Evolutionary conservation across 2,113 vertebrate species (phyloP).

Genomic region (Tachuris rubrigastra): DNA sequence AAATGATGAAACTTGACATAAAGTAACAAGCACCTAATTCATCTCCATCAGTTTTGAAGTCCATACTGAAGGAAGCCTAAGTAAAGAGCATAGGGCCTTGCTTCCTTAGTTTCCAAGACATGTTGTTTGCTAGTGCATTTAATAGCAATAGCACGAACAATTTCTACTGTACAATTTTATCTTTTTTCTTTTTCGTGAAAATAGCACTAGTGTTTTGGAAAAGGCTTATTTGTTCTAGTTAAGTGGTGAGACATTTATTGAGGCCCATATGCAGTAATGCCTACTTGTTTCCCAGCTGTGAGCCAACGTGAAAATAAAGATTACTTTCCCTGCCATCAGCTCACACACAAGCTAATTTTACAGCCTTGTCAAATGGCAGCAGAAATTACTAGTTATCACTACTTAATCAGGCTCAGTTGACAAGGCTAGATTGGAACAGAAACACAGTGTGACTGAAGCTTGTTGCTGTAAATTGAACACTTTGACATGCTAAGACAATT

Average conservation of each 20-base stretch:
- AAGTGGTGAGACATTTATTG: background rate
- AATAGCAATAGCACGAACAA: background rate
- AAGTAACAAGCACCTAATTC: background rate
- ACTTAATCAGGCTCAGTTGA: constrained; percentile 65
- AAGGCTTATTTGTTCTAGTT: background rate
- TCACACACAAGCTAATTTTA: constrained; percentile 52
- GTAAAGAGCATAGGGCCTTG: background rate
- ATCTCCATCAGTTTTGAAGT: background rate
- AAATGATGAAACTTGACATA: background rate
- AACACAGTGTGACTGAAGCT: constrained; percentile 54
- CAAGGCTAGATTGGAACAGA: constrained; percentile 64
- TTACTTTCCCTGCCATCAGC: background rate
- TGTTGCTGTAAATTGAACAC: constrained; percentile 66
- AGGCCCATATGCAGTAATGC: background rate
- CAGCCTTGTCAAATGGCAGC: constrained; percentile 59
- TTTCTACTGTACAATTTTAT: background rate
- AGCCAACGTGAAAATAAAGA: background rate
- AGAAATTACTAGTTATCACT: constrained; percentile 71
- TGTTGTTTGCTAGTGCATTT: background rate
- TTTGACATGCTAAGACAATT: constrained; percentile 70
- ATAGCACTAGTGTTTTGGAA: background rate
- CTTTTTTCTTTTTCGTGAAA: background rate
- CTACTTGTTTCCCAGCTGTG: background rate
- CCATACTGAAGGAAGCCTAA: background rate
- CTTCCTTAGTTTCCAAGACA: background rate